Percentiles rank a stretch among this genome's conserved stretches.
Evolutionary conservation across 2,797 vertebrate genomes (phyloP).

Genomic region (Sparus aurata): DNA sequence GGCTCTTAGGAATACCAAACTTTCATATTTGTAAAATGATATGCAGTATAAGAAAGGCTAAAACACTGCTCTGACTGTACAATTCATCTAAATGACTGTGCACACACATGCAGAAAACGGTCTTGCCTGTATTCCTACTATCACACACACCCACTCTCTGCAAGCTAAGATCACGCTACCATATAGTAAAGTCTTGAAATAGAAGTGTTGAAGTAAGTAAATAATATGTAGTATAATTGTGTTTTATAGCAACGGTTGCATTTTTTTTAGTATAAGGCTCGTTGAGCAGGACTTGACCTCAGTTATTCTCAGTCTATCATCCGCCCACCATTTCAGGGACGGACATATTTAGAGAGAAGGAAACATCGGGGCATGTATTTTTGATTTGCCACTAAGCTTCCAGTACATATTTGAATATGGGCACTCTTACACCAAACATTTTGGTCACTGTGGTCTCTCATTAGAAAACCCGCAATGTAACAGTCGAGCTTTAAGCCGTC

Average conservation of each 20-base stretch:
- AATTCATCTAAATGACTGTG: slow-evolving; percentile 8
- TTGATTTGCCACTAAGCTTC: slow-evolving; percentile 30
- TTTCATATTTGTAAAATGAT: slow-evolving; percentile 16
- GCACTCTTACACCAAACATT: slow-evolving; percentile 58
- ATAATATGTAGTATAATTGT: slow-evolving; percentile 13
- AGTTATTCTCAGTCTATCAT: slow-evolving; percentile 56
- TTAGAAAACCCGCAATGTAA: slow-evolving; percentile 60
- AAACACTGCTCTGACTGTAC: neutral
- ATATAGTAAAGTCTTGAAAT: slow-evolving; percentile 13
- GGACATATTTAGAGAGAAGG: slow-evolving; percentile 52
- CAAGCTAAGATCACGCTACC: neutral
- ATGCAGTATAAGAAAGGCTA: slow-evolving; percentile 5
- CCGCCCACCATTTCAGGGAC: slow-evolving; percentile 67
- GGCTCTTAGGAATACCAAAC: slow-evolving; percentile 22
- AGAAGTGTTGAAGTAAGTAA: slow-evolving; percentile 19
- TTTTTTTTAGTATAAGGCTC: slow-evolving; percentile 25
- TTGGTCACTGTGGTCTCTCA: slow-evolving; percentile 72
- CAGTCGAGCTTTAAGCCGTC: slow-evolving; percentile 32
- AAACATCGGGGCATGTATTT: slow-evolving; percentile 54
- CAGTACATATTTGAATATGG: slow-evolving; percentile 53
- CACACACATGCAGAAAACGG: slow-evolving; percentile 1
- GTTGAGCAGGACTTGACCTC: slow-evolving; percentile 27
- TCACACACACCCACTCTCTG: neutral
- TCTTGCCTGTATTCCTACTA: slow-evolving; percentile 4
- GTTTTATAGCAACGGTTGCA: slow-evolving; percentile 15